Percentiles rank a stretch among this genome's conserved stretches.
Conservation (phyloP, 2,888 invertebrate species). For the Lasioglossum vierecki region DNA sequence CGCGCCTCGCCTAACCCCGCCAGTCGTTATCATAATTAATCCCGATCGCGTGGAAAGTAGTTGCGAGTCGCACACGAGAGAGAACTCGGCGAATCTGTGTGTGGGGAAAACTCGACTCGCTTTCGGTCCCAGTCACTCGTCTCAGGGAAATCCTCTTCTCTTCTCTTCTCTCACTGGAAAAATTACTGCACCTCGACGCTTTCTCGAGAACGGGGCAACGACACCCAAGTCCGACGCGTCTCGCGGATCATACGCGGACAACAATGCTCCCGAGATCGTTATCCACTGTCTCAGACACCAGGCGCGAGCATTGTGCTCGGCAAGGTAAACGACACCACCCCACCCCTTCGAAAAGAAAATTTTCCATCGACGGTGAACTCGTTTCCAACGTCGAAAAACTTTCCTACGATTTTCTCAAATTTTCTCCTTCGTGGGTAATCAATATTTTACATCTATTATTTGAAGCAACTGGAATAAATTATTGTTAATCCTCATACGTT, state of each 20-base stretch:
- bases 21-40: slow-evolving; percentile 20
- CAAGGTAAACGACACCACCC: slow-evolving; percentile 31
- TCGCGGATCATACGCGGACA: slow-evolving; percentile 33
- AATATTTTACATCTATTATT: no score
- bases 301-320: slow-evolving; percentile 33
- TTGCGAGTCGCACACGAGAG: slow-evolving; percentile 9
- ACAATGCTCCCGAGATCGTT: slow-evolving; percentile 46
- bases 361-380: slow-evolving; percentile 6
- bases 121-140: slow-evolving; percentile 6
- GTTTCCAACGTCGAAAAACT: not conserved
- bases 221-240: not conserved
- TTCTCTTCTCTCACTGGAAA: not conserved
- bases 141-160: not conserved
- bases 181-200: not conserved
- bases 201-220: slow-evolving; percentile 5
- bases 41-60: slow-evolving; percentile 31
- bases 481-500: no score
- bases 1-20: slow-evolving; percentile 9
- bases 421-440: not conserved
- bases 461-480: no score
- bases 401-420: not conserved
- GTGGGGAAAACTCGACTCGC: slow-evolving; percentile 6
- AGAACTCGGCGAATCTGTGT: not conserved
- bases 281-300: slow-evolving; percentile 42
- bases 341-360: not conserved